A percentile compares a stretch with the other conserved stretches of the same genome.
These are phyloP conservation scores for Atopsyche davidsoni DNA, from an alignment of 1,140 invertebrate species.

Conservation along the genomic window DNA sequence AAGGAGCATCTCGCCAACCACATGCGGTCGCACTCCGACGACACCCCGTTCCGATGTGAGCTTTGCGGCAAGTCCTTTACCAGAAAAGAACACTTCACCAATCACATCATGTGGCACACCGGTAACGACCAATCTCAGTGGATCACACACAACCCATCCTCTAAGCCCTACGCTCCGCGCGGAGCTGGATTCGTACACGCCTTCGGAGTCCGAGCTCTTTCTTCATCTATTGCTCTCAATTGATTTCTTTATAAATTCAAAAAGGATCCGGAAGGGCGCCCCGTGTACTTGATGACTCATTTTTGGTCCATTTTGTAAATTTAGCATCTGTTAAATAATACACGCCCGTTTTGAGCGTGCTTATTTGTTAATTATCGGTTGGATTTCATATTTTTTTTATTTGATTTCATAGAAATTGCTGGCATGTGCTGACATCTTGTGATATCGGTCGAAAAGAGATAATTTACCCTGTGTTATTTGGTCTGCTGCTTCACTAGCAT, in stretches of 20 bases:
- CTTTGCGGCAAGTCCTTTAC: conserved; percentile 85
- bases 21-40: conserved; percentile 77
- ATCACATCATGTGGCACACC: conserved; percentile 80
- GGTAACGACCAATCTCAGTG: conserved; percentile 39
- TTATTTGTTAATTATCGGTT: too few relatives aligned
- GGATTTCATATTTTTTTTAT: conserved; percentile 8
- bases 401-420: conserved; percentile 15
- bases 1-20: conserved; percentile 72
- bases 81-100: conserved; percentile 78
- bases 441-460: conserved; percentile 20
- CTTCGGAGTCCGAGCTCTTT: background rate
- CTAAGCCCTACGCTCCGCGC: too few relatives aligned
- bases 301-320: too few relatives aligned
- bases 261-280: too few relatives aligned
- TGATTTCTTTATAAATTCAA: background rate
- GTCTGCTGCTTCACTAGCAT: too few relatives aligned
- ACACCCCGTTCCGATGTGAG: conserved; percentile 71
- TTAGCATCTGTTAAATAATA: too few relatives aligned
- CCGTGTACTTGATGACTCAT: too few relatives aligned
- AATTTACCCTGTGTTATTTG: conserved; percentile 13
- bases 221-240: background rate
- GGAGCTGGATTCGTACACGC: too few relatives aligned
- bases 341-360: too few relatives aligned
- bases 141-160: background rate
- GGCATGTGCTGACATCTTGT: conserved; percentile 29